Conservation (phyloP, 2,888 invertebrate genomes). For the Cordilura impudica region DNA sequence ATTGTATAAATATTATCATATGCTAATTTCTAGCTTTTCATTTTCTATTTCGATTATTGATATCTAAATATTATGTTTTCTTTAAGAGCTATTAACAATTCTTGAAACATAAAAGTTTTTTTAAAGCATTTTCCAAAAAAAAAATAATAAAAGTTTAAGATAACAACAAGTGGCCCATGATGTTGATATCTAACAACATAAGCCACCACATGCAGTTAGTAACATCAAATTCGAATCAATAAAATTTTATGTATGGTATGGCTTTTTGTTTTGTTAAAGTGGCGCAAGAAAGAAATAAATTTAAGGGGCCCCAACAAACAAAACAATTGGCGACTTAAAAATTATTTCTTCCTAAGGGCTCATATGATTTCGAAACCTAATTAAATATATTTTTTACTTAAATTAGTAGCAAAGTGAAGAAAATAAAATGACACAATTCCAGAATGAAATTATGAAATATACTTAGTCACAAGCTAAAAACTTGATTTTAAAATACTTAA, state of each 20-base stretch:
- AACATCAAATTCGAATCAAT: slow-evolving; percentile 34
- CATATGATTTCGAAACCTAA: too few species aligned
- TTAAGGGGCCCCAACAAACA: background rate
- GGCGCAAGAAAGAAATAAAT: background rate
- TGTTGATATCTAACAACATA: slow-evolving; percentile 21
- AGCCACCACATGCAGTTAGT: slow-evolving; percentile 45
- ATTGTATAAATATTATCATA: slow-evolving; percentile 70
- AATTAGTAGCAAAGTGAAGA: too few species aligned
- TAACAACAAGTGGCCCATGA: slow-evolving; percentile 46
- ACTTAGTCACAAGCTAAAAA: too few species aligned
- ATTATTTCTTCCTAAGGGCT: too few species aligned
- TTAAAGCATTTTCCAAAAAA: slow-evolving; percentile 3
- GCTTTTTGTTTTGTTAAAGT: background rate
- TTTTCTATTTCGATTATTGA: slow-evolving; percentile 20
- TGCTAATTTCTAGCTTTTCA: slow-evolving; percentile 65
- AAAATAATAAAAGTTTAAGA: slow-evolving; percentile 24
- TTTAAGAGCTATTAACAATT: slow-evolving; percentile 55
- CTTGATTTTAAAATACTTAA: too few species aligned
- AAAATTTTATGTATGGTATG: slow-evolving; percentile 19
- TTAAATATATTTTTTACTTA: too few species aligned
- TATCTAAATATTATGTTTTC: background rate
- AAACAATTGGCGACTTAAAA: too few species aligned
- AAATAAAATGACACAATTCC: too few species aligned
- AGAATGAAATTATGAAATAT: too few species aligned
- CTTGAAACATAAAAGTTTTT: slow-evolving; percentile 28